Evolutionary conservation across 1,140 invertebrate species (phyloP).

Genomic region (Ectropis grisescens): DNA sequence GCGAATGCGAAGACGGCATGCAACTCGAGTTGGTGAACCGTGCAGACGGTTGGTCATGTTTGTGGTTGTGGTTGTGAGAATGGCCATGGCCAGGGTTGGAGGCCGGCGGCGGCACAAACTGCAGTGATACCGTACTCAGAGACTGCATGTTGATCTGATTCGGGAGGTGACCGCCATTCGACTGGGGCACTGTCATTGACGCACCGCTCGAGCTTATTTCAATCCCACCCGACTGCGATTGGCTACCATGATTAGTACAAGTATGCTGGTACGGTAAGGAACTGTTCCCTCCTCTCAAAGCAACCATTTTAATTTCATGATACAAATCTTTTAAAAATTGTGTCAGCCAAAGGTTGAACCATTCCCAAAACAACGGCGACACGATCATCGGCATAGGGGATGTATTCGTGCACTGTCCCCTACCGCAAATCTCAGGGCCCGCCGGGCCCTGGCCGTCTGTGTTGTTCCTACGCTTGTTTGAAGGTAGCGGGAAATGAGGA

Average conservation of each 20-base stretch:
- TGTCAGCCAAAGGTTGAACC: constrained; percentile 56
- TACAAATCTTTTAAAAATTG: constrained; percentile 56
- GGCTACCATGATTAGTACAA: constrained; percentile 30
- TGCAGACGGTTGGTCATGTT: constrained; percentile 36
- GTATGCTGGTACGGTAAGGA: constrained; percentile 32
- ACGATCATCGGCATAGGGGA: constrained; percentile 44
- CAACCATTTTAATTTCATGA: constrained; percentile 63
- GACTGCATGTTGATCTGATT: constrained; percentile 31
- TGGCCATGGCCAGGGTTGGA: constrained; percentile 26
- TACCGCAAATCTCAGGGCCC: no score
- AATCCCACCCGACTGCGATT: constrained; percentile 21
- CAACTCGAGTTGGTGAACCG: constrained; percentile 42
- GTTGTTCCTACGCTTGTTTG: no score
- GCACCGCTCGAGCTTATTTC: constrained; percentile 27
- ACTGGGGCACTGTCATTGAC: no score
- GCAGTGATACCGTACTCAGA: constrained; percentile 32
- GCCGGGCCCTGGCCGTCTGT: no score
- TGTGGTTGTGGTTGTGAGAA: constrained; percentile 28
- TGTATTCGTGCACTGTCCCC: no score
- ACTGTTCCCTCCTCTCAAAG: constrained; percentile 43
- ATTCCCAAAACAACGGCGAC: constrained; percentile 56
- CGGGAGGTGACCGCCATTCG: no score
- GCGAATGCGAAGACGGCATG: constrained; percentile 32
- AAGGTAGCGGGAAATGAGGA: no score
- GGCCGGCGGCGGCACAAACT: constrained; percentile 33